These are phyloP conservation scores for Bombus pascuorum DNA, from an alignment of 1,140 invertebrate genomes.

Conservation along the genomic window DNA sequence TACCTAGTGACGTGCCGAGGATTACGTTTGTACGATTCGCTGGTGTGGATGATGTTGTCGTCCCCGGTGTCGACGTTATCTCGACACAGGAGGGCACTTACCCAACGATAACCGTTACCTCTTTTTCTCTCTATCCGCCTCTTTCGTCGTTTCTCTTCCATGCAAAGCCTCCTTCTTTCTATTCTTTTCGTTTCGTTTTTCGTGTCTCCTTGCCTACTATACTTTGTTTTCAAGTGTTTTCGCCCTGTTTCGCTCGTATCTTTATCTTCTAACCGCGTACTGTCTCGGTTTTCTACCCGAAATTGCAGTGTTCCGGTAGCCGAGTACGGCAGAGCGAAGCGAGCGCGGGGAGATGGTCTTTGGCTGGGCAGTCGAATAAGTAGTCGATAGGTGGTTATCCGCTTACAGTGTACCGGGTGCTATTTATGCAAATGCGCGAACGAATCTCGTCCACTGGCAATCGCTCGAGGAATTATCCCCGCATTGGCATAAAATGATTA, in stretches of 20 bases:
- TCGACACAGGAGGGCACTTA: constrained; percentile 81
- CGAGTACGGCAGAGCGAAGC: not conserved
- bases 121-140: constrained; percentile 49
- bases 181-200: not conserved
- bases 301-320: not conserved
- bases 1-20: constrained; percentile 74
- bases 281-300: not conserved
- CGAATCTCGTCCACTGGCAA: constrained; percentile 67
- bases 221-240: not conserved
- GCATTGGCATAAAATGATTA: constrained; percentile 65
- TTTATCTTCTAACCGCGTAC: not conserved
- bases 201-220: not conserved
- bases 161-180: not conserved
- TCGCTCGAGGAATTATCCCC: constrained; percentile 66
- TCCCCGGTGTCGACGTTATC: constrained; percentile 80
- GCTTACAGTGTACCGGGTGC: constrained; percentile 47
- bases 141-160: not conserved
- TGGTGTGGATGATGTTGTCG: constrained; percentile 80
- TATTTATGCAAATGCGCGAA: constrained; percentile 67
- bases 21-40: constrained; percentile 79
- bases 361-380: constrained; percentile 20
- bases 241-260: not conserved
- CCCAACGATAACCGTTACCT: constrained; percentile 75
- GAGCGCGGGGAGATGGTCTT: not conserved
- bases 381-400: constrained; percentile 56